Base-by-base conservation (phyloP, 2,888 invertebrate genomes). In the Tachina lurida region DNA sequence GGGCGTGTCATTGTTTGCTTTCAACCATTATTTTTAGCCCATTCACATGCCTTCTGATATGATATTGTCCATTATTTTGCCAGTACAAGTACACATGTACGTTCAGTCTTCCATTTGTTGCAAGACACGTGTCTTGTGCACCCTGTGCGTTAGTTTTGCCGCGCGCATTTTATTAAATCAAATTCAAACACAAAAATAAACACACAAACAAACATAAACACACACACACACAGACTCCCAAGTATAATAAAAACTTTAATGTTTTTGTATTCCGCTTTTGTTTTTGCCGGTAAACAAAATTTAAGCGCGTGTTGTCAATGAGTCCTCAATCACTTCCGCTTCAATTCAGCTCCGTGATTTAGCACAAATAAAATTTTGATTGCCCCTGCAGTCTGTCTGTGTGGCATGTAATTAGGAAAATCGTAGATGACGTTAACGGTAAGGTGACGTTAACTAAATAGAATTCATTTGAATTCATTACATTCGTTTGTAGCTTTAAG, bases 261-360 rank as follows among this genome's bases (percentile, higher is more conserved):
- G 60, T 70, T 73, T 63, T 75, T 78, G 63, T 82, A 77, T 62
- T 74, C 70, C 54, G n/a, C 58, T 77, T 70, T 85, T 86, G 63
- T 86, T 79, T 83, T 71, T 60, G 62, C 45, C 71, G 71, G 79
- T 56, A 79, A 85, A 84, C 84, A 79, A 73, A 86, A 87, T 86
- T 77, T 87, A 74, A 85, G 89, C 91, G 91, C 91, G 91, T 91
- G 91, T 90, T 90, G 90, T 90, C 91, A 91, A 91, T 91, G 90
- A 91, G 86, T 87, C 82, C 91, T 91, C 91, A 90, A 91, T 91
- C 91, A 91, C 91, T 91, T 91, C 91, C 91, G 90, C 90, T 89
- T 91, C 89, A 90, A 89, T 91, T 90, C 90, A 90, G 89, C 87
- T 89, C 88, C 90, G 90, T 91, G 91, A 91, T 91, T 91, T 86